Conservation (phyloP, 2,113 vertebrate species). For the Oryzias melastigma region DNA sequence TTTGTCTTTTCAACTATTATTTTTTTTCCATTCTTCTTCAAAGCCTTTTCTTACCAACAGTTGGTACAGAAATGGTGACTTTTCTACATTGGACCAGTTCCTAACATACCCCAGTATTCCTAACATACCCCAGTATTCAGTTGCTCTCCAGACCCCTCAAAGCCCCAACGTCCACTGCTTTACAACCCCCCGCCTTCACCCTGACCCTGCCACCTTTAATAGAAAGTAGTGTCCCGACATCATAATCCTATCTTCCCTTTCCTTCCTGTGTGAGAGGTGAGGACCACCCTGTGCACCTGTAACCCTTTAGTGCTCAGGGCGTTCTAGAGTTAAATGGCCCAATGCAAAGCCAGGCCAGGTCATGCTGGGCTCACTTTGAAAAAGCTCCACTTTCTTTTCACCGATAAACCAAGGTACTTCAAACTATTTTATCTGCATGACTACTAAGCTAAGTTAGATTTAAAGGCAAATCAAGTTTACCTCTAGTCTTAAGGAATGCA, state of each 20-base stretch:
- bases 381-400: constrained; percentile 36
- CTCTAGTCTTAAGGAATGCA: too few species aligned
- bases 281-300: constrained; percentile 78
- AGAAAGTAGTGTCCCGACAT: constrained; percentile 33
- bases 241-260: constrained; percentile 21
- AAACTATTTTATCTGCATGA: constrained; percentile 63
- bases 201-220: neutral
- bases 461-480: too few species aligned
- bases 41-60: constrained; percentile 3
- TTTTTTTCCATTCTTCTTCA: neutral
- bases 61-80: constrained; percentile 22
- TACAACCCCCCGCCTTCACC: constrained; percentile 5
- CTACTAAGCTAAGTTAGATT: constrained; percentile 6
- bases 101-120: neutral
- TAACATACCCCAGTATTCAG: constrained; percentile 3
- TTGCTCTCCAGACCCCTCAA: constrained; percentile 28
- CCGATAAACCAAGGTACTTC: constrained; percentile 69
- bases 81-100: constrained; percentile 7
- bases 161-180: constrained; percentile 15
- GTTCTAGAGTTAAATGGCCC: constrained; percentile 64
- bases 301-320: constrained; percentile 79
- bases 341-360: constrained; percentile 45
- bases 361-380: constrained; percentile 26
- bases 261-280: constrained; percentile 66
- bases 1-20: neutral